Base-by-base conservation (phyloP, 2,797 vertebrate genomes). In the Merluccius polli region DNA sequence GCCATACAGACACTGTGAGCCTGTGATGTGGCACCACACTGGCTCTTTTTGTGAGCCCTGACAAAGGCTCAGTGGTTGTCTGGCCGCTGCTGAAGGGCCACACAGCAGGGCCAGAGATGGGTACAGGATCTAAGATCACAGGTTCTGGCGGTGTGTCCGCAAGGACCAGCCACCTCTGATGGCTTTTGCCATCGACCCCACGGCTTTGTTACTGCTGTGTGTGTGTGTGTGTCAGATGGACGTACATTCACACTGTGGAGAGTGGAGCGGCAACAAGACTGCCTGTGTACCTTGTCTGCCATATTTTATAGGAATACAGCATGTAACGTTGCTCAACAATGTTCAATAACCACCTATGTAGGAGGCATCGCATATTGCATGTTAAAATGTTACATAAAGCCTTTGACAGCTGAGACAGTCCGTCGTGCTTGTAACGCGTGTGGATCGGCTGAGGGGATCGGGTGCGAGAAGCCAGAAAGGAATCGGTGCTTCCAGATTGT, bases 241-340 rank as follows among this genome's bases (percentile, higher is more conserved):
- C 87, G 84, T 91, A 38, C 71, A 44, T 86, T 84, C 70, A 78
- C 38, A 87, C 87, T 87, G n/a, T n/a, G n/a, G 84, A 88, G 91
- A 89, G 89, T 90, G 88, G 88, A 91, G 83, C 81, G 85, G 88
- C 84, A 87, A 81, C 65, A 85, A 83, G 90, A 89, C 89, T 86
- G 84, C 72, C 36, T 6, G 0, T 71, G 74, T 59, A 89, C 16
- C 13, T 63, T 30, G 38, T 52, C 35, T 31, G 65, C 13, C 65
- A 29, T 24, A 11, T 29, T 67, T 67, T 11, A 24, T 67, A 67
- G 29, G 24, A 59, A 18, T 48, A 48, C 2, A 13, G 3, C 11
- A 18, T 48, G 12, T 12, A 48, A 48, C 3, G 44, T 18, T 48
- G 11, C 3, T 2, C 18, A 2, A 48, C n/a, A n/a, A n/a, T n/a